Evolutionary conservation across 2,113 vertebrate genomes (phyloP), one percentile per base, ranked within the genome.

Genomic region (Sinocyclocheilus rhinocerous): DNA sequence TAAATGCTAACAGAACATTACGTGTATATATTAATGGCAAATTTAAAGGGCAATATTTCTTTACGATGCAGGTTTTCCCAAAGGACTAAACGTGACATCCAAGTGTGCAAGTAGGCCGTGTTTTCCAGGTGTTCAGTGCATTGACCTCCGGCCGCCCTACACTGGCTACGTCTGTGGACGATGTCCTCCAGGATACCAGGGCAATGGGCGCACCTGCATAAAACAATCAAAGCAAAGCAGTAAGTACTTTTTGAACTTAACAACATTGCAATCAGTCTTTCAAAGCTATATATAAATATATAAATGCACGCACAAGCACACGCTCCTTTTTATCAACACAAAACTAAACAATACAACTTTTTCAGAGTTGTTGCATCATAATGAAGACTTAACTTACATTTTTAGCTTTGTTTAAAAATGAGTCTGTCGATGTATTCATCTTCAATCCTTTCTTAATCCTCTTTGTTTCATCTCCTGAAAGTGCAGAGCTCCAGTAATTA

Each of bases 71-170:
- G 33, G 48, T 75, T 0, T 24, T 63, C 70, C 84, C n/a, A 1
- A 20, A 12, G 76, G 65, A 9, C 86, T 73, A 7, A 90, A 89
- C 0, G 1, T 81, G 0, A 91, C 92, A 0, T 89, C 90, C 2
- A 91, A 90, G 0, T 96, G 96, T 86, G 90, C 93, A 86, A 93
- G 87, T 50, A 87, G 94, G 72, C 95, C 95, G 0, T 96, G 96
- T 45, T 97, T 96, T 84, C 95, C 95, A 0, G 95, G 96, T 8
- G 94, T 90, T 10, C 82, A 92, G 0, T 97, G 96, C 67, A 91
- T 96, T 33, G 93, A 96, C 87, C 85, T 91, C 57, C 92, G 87
- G 1, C 90, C 93, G 0, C 96, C 96, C 0, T 92, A 95, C 0
- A 6, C 91, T 0, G 95, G 95, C 0, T 95, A 94, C 2, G 83